phyloP scores from a whole-genome alignment of 2,797 vertebrate species.

The Coranthus polyacanthus region DNA sequence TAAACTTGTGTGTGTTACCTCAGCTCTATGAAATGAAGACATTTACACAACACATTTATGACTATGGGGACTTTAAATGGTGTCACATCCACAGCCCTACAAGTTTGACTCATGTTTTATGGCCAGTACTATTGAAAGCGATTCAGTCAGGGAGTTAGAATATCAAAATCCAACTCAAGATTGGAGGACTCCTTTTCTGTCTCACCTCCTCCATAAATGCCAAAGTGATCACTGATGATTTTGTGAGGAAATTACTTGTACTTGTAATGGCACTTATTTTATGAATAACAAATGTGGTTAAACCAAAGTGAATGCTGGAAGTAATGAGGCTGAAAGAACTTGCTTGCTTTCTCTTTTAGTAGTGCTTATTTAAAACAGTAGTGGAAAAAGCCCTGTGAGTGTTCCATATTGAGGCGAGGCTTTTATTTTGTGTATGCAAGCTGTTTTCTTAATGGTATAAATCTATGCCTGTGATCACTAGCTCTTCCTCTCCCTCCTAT shows the following conservation, averaged over 20 bases:
- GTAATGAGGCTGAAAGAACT: slow-evolving; percentile 35
- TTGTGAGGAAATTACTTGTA: slow-evolving; percentile 40
- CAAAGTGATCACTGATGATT: slow-evolving; percentile 33
- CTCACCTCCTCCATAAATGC: slow-evolving; percentile 11
- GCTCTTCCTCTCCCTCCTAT: slow-evolving; percentile 41
- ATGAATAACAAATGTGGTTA: slow-evolving; percentile 37
- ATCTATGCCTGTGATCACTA: slow-evolving; percentile 46
- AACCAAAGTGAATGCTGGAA: slow-evolving; percentile 39
- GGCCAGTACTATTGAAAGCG: no score
- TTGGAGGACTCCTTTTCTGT: background rate
- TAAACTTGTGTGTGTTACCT: no score
- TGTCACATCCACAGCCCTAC: no score
- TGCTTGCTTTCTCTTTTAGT: background rate
- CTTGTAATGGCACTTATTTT: slow-evolving; percentile 40
- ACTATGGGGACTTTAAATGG: no score
- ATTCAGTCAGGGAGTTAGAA: background rate
- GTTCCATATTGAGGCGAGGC: slow-evolving; percentile 24
- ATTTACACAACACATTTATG: no score
- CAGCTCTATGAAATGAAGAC: no score
- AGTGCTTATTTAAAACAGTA: slow-evolving; percentile 11
- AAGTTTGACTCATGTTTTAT: no score
- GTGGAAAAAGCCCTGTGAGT: slow-evolving; percentile 13
- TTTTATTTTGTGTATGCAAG: slow-evolving; percentile 39
- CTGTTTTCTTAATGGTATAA: slow-evolving; percentile 34
- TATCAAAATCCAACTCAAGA: background rate